phyloP scores from a whole-genome alignment of 2,888 invertebrate species.

The Cenopis cana region DNA sequence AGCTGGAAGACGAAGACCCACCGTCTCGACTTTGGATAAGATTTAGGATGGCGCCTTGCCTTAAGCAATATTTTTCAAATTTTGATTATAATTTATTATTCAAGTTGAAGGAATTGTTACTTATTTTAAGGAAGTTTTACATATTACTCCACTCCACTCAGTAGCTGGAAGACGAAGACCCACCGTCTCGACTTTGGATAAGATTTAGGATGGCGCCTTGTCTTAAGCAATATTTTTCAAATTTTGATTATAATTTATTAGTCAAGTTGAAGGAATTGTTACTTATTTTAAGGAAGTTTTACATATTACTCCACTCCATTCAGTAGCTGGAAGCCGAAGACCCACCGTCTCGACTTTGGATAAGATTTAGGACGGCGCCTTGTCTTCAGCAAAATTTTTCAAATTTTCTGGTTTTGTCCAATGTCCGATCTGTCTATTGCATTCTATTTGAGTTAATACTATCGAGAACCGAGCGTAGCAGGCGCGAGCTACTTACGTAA shows the following conservation, averaged over 20 bases:
- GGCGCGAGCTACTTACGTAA: slow-evolving; percentile 41
- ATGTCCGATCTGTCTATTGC: too few species aligned
- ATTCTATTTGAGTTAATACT: not conserved
- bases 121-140: not conserved
- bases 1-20: not conserved
- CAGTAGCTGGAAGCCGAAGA: not conserved
- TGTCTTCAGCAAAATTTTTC: too few species aligned
- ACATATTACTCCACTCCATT: not conserved
- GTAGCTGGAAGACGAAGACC: not conserved
- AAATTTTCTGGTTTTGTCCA: too few species aligned
- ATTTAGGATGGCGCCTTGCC: not conserved
- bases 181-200: not conserved
- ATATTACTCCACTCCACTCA: not conserved
- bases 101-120: not conserved
- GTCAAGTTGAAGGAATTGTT: not conserved
- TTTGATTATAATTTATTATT: not conserved
- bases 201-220: not conserved
- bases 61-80: too few species aligned
- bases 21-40: not conserved
- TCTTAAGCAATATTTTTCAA: too few species aligned
- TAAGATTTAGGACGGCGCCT: not conserved
- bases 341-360: not conserved
- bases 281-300: not conserved
- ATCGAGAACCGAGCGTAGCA: slow-evolving; percentile 36
- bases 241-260: not conserved